Base-by-base conservation (phyloP, 2,113 vertebrate species). In the Perccottus glenii region DNA sequence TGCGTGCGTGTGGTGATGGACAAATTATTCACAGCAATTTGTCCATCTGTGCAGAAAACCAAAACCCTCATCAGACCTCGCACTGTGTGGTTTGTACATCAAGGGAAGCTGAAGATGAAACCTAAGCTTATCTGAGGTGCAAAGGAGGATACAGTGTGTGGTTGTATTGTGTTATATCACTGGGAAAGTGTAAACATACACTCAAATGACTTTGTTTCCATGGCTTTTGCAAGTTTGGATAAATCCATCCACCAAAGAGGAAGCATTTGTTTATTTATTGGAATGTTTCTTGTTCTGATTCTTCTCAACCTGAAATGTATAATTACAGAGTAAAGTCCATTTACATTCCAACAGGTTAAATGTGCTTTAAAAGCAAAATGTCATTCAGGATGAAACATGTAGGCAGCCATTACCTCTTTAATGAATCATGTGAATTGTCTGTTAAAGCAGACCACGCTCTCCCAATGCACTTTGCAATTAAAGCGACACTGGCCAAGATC, bases 301-400 rank as follows among this genome's bases (percentile, higher is more conserved):
- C 40, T 44, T 61, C 44, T 27, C 50, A 35, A 48, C 44, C 53
- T 27, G 38, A 76, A 85, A 79, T 27, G 77, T 75, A 78, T 77
- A 80, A 85, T 89, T 79, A 85, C 59, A 85, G 77, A 43, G 59
- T 71, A 61, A 80, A 85, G 9, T 61, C 71, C 58, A 77, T 84
- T 87, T 81, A 84, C 83, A 90, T 89, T 89, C 88, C 83, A 83
- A 82, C 48, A 77, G 83, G 65, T 75, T 69, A 80, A 84, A 86
- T 46, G 48, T 76, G 53, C 72, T 84, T 33, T 83, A 55, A 75
- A 65, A 60, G 33, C 62, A 83, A 82, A 79, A 69, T 64, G 73
- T 52, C 75, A 81, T 80, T 88, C 84, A 88, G 84, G 83, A 87
- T 70, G 55, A 87, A 86, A 86, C 85, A 75, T 60, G 87, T 74